Conservation (phyloP, 37 sponge, comb jelly and placozoan genomes). For the Hexactinellida sp. region DNA sequence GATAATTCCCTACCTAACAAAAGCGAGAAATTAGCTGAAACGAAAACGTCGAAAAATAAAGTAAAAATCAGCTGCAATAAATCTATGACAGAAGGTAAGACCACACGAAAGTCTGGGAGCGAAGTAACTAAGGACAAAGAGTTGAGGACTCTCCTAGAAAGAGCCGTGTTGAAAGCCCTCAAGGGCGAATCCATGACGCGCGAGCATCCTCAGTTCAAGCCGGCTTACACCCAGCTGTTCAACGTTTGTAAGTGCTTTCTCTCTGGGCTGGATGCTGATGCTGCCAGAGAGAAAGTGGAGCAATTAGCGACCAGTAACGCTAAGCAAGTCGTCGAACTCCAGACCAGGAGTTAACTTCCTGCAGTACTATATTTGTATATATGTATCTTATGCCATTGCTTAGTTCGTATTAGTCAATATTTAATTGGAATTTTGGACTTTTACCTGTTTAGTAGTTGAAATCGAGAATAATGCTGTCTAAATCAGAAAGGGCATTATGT, state of each 20-base stretch:
- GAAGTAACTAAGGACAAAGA: background rate
- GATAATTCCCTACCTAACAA: background rate
- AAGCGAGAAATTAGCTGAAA: background rate
- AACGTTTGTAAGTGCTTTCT: background rate
- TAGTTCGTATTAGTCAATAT: no score
- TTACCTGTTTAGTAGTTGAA: no score
- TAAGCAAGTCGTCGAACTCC: background rate
- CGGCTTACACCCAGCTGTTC: background rate
- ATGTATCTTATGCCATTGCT: no score
- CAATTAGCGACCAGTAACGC: slow-evolving; percentile 4
- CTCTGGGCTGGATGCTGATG: background rate
- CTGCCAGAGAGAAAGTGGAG: background rate
- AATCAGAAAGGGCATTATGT: no score
- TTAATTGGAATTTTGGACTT: no score
- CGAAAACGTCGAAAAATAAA: background rate
- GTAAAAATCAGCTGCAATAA: background rate
- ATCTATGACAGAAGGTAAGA: background rate
- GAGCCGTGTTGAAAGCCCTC: background rate
- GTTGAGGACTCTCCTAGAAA: background rate
- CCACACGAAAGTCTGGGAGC: background rate
- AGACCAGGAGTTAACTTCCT: background rate
- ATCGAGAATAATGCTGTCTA: no score
- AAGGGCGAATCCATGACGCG: background rate
- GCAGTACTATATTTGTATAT: no score
- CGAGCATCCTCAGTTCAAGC: background rate